phyloP scores from a whole-genome alignment of 2,888 invertebrate species.

The Aporophyla lueneburgensis region DNA sequence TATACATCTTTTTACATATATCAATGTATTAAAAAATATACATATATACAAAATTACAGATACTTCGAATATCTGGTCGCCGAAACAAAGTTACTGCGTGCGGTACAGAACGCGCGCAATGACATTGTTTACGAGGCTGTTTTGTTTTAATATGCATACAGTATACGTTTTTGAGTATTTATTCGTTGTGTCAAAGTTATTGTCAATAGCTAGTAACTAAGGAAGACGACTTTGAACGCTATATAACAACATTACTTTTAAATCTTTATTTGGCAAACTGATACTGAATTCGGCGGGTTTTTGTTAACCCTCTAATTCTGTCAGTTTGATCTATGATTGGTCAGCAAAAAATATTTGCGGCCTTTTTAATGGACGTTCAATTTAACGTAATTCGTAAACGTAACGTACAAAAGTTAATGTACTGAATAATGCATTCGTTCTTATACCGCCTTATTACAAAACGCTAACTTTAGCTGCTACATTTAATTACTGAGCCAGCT shows the following conservation, averaged over 20 bases:
- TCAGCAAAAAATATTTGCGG: neutral
- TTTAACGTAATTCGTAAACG: too few species aligned
- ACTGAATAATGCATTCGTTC: too few species aligned
- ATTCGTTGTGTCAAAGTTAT: neutral
- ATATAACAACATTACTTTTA: neutral
- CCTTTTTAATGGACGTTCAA: too few species aligned
- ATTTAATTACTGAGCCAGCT: too few species aligned
- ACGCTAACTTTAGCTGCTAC: too few species aligned
- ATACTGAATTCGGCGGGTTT: neutral
- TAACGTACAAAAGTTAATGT: too few species aligned
- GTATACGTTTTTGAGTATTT: conserved; percentile 30
- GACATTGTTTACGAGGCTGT: conserved; percentile 8
- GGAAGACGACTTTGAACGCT: conserved; percentile 20
- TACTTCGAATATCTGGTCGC: conserved; percentile 27
- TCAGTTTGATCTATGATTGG: neutral
- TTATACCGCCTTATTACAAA: too few species aligned
- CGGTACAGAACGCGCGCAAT: conserved; percentile 6
- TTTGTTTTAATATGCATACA: conserved; percentile 36
- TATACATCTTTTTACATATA: conserved; percentile 45
- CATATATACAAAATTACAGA: conserved; percentile 40
- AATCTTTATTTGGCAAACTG: neutral
- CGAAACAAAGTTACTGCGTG: conserved; percentile 27
- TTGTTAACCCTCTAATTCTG: neutral
- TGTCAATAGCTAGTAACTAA: neutral
- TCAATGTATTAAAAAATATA: conserved; percentile 37